phyloP scores from a whole-genome alignment of 2,113 vertebrate species.

The Calypte anna region DNA sequence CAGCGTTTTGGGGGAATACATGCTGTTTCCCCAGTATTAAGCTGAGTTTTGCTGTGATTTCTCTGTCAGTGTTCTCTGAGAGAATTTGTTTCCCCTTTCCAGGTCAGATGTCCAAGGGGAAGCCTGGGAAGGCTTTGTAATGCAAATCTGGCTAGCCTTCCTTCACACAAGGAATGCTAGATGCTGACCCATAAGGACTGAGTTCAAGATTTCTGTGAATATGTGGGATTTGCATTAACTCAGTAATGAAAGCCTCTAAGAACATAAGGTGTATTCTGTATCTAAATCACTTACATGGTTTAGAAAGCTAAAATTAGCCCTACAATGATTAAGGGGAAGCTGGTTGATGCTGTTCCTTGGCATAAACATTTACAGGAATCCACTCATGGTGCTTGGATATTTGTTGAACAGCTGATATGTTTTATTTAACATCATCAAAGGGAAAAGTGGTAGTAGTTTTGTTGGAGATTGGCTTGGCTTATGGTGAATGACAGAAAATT shows the following conservation, averaged over 20 bases:
- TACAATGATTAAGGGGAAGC: not conserved
- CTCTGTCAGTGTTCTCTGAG: not conserved
- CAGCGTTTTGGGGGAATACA: not conserved
- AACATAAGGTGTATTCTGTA: not conserved
- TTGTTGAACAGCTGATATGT: not conserved
- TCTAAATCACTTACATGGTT: not conserved
- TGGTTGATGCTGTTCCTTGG: not conserved
- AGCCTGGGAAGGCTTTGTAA: slow-evolving; percentile 52
- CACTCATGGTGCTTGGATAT: not conserved
- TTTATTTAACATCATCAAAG: not conserved
- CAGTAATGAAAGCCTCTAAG: not conserved
- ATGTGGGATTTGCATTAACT: slow-evolving; percentile 26
- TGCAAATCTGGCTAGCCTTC: slow-evolving; percentile 38
- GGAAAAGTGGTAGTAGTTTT: not conserved
- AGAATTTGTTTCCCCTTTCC: slow-evolving; percentile 46
- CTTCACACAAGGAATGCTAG: slow-evolving; percentile 21
- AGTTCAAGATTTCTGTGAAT: slow-evolving; percentile 62
- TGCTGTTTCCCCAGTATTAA: not conserved
- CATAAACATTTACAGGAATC: not conserved
- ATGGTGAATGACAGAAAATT: not conserved
- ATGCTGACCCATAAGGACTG: slow-evolving; percentile 35
- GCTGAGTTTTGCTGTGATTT: not conserved
- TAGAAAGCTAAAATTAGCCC: not conserved
- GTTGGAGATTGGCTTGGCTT: not conserved
- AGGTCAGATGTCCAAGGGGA: slow-evolving; percentile 32